phyloP scores from a whole-genome alignment of 2,888 invertebrate genomes.

The Stegana nigrithorax region DNA sequence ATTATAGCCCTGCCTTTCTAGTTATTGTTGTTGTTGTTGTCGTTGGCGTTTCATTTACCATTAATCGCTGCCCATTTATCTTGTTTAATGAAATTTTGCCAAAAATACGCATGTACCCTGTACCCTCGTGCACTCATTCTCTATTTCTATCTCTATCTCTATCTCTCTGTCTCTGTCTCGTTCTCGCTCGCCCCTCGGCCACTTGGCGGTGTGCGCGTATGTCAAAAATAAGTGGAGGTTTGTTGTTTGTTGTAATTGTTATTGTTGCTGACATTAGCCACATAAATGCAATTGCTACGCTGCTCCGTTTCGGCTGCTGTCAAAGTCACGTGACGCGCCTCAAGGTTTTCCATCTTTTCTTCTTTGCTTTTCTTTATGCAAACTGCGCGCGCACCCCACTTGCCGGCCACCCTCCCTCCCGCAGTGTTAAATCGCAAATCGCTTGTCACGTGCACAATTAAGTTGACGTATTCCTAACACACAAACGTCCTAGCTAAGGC shows the following conservation, averaged over 20 bases:
- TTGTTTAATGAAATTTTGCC: slow-evolving; percentile 66
- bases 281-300: not conserved
- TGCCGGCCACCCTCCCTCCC: too few relatives aligned
- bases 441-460: slow-evolving; percentile 64
- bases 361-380: too few relatives aligned
- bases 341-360: too few relatives aligned
- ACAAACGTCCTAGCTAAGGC: not conserved
- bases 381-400: too few relatives aligned
- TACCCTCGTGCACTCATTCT: not conserved
- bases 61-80: slow-evolving; percentile 66
- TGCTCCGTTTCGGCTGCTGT: not conserved
- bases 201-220: too few relatives aligned
- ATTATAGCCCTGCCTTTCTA: too few relatives aligned
- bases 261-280: too few relatives aligned
- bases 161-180: not conserved
- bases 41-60: slow-evolving; percentile 35
- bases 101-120: slow-evolving; percentile 31
- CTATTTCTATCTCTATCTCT: not conserved
- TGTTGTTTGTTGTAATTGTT: too few relatives aligned
- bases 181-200: too few relatives aligned
- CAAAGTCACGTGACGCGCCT: too few relatives aligned
- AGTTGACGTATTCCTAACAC: slow-evolving; percentile 57
- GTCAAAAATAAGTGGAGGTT: too few relatives aligned
- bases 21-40: slow-evolving; percentile 30
- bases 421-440: too few relatives aligned